Evolutionary conservation across 1,140 invertebrate genomes (phyloP).

Genomic region (Drosophila pseudoobscura): DNA sequence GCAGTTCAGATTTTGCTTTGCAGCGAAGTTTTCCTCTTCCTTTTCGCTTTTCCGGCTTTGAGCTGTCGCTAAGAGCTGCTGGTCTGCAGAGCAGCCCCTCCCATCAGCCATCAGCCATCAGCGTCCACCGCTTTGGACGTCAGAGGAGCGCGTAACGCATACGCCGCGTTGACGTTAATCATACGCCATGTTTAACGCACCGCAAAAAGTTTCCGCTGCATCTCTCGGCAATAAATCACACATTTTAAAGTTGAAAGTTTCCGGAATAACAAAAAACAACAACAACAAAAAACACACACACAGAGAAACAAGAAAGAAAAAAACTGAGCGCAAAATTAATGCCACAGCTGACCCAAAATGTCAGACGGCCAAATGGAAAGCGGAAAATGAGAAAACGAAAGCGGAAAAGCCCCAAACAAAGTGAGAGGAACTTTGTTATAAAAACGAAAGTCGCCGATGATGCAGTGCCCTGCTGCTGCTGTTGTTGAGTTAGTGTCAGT

Average conservation of each 20-base stretch:
- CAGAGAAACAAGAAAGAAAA: background rate
- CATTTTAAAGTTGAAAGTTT: conserved; percentile 59
- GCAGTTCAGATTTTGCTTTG: conserved; percentile 45
- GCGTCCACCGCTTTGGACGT: no score
- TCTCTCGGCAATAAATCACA: conserved; percentile 67
- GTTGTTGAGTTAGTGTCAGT: conserved; percentile 46
- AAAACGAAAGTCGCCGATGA: conserved; percentile 65
- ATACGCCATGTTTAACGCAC: conserved; percentile 76
- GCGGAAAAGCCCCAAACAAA: conserved; percentile 43
- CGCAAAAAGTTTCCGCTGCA: conserved; percentile 58
- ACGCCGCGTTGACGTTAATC: conserved; percentile 75
- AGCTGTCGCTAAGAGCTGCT: conserved; percentile 30
- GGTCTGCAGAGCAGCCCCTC: background rate
- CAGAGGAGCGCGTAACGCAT: conserved; percentile 59
- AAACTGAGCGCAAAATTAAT: conserved; percentile 62
- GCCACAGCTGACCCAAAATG: conserved; percentile 78
- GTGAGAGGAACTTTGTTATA: conserved; percentile 8
- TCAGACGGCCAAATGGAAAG: conserved; percentile 44
- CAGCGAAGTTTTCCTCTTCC: conserved; percentile 29
- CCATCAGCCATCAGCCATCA: background rate
- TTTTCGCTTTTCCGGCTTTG: conserved; percentile 23
- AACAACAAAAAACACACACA: background rate
- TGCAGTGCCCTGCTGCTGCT: conserved; percentile 30
- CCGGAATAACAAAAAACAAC: background rate
- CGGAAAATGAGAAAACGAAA: conserved; percentile 53